These are phyloP conservation scores for Drosophila obscura DNA, from an alignment of 1,140 invertebrate species.

Conservation along the genomic window DNA sequence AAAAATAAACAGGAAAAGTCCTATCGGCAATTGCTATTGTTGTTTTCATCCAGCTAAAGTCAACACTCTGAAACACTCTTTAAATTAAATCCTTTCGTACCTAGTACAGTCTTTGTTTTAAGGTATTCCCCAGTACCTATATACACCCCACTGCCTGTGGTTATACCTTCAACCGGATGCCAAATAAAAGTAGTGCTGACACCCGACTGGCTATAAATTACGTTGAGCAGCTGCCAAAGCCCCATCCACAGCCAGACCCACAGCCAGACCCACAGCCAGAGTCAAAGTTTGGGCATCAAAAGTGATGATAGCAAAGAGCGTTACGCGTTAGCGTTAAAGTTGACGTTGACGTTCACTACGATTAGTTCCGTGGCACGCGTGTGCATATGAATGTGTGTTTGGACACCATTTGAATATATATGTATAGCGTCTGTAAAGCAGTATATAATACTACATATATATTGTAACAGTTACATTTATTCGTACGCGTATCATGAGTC, in stretches of 20 bases:
- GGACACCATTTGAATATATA: slow-evolving; percentile 38
- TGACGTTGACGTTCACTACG: slow-evolving; percentile 28
- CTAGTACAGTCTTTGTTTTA: background rate
- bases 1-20: background rate
- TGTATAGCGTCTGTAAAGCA: background rate
- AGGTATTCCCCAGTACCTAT: background rate
- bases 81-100: too few species aligned
- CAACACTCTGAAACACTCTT: too few species aligned
- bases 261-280: background rate
- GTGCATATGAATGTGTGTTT: slow-evolving; percentile 53
- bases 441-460: background rate
- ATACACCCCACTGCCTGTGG: background rate
- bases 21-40: too few species aligned
- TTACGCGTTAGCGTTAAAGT: slow-evolving; percentile 12
- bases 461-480: slow-evolving; percentile 29
- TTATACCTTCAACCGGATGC: slow-evolving; percentile 56
- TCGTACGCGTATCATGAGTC: too few species aligned
- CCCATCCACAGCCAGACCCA: background rate
- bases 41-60: too few species aligned
- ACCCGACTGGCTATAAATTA: slow-evolving; percentile 54
- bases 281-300: slow-evolving; percentile 60
- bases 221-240: slow-evolving; percentile 29
- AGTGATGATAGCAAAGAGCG: slow-evolving; percentile 55
- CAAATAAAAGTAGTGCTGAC: slow-evolving; percentile 46
- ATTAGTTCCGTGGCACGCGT: slow-evolving; percentile 54